Evolutionary conservation across 1,140 invertebrate genomes (phyloP).

Genomic region (Drosophila pandora): DNA sequence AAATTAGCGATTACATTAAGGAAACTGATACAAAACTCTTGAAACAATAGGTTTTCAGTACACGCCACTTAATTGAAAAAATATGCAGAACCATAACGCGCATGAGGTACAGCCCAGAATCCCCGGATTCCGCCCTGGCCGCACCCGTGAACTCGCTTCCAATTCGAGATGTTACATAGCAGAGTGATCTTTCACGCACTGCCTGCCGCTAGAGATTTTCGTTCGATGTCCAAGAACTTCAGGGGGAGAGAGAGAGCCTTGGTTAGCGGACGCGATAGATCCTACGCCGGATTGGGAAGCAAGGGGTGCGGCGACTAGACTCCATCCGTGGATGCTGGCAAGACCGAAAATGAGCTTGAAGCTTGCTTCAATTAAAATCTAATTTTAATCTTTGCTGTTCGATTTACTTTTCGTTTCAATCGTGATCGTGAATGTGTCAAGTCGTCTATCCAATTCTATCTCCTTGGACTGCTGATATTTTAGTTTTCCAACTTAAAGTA

Average conservation of each 20-base stretch:
- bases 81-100: constrained; percentile 25
- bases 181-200: constrained; percentile 16
- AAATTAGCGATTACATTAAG: constrained; percentile 43
- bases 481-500: constrained; percentile 71
- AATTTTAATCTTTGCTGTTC: constrained; percentile 61
- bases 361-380: constrained; percentile 66
- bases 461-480: constrained; percentile 30
- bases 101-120: background rate
- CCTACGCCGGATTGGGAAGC: background rate
- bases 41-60: constrained; percentile 60
- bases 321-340: constrained; percentile 1
- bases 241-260: constrained; percentile 66
- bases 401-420: constrained; percentile 44
- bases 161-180: constrained; percentile 11
- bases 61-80: constrained; percentile 63
- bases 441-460: constrained; percentile 30
- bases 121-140: constrained; percentile 9
- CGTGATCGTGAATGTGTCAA: constrained; percentile 25
- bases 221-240: constrained; percentile 42
- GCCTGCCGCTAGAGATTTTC: constrained; percentile 41
- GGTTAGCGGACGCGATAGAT: constrained; percentile 18
- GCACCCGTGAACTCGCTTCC: constrained; percentile 1
- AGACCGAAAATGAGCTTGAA: constrained; percentile 29
- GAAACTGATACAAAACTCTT: constrained; percentile 47
- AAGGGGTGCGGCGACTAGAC: constrained; percentile 1